A percentile compares a stretch with the other conserved stretches of the same genome.
Evolutionary conservation across 2,113 vertebrate genomes (phyloP).

Genomic region (Aegithalos caudatus): DNA sequence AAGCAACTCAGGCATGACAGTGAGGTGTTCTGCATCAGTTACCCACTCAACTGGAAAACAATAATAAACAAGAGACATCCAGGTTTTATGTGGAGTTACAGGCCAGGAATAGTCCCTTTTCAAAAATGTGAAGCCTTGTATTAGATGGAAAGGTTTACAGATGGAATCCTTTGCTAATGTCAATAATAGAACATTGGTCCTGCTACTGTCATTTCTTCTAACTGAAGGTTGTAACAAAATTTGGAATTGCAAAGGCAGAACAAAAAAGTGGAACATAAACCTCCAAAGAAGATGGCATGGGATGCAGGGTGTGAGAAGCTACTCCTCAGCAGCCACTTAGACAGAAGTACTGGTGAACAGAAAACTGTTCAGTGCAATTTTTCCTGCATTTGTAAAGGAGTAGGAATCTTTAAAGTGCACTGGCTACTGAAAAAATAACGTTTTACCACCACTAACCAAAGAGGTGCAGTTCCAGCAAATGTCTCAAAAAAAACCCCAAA

Average conservation of each 20-base stretch:
- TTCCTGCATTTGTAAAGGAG: not conserved
- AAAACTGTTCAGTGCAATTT: not conserved
- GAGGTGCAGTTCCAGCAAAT: not conserved
- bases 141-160: not conserved
- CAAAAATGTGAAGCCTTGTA: not conserved
- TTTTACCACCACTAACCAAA: not conserved
- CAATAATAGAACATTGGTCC: not conserved
- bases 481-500: not conserved
- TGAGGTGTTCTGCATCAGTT: not conserved
- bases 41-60: not conserved
- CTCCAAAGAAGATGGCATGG: not conserved
- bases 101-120: not conserved
- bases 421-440: not conserved
- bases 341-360: not conserved
- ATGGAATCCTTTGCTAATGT: not conserved
- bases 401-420: not conserved
- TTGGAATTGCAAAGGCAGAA: not conserved
- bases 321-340: not conserved
- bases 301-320: not conserved
- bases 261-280: not conserved
- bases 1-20: not conserved
- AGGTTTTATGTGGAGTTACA: not conserved
- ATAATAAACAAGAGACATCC: not conserved
- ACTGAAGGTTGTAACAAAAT: not conserved
- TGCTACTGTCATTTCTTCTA: not conserved